phyloP scores from a whole-genome alignment of 2,888 invertebrate species.

The Acanthopleura granulata region DNA sequence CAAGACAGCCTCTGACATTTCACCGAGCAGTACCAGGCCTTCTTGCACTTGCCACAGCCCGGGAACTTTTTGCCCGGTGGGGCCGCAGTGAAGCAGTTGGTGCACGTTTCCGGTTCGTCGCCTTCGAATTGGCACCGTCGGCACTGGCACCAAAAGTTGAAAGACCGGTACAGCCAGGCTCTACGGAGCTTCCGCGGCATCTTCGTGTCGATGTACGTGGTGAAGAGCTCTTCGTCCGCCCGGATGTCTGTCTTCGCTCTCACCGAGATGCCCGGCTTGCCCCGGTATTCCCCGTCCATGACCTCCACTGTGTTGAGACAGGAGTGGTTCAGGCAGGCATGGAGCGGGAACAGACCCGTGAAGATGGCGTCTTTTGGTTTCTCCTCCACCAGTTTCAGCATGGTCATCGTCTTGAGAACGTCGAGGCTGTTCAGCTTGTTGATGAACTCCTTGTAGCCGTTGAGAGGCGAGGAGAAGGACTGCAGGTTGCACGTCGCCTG shows the following conservation, averaged over 20 bases:
- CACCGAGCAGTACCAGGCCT: slow-evolving; percentile 59
- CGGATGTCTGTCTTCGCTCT: slow-evolving; percentile 50
- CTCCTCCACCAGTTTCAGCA: slow-evolving; percentile 41
- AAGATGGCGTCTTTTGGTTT: slow-evolving; percentile 47
- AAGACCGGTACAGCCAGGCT: slow-evolving; percentile 61
- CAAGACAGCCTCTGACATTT: slow-evolving; percentile 56
- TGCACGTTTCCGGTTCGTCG: slow-evolving; percentile 49
- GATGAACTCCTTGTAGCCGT: slow-evolving; percentile 49
- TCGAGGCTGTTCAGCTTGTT: slow-evolving; percentile 35
- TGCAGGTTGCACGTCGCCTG: slow-evolving; percentile 63
- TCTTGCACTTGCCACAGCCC: slow-evolving; percentile 55
- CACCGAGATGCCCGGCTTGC: slow-evolving; percentile 50
- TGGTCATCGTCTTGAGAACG: slow-evolving; percentile 33
- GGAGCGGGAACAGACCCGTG: slow-evolving; percentile 59
- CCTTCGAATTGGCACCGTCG: slow-evolving; percentile 57
- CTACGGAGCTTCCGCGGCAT: slow-evolving; percentile 54
- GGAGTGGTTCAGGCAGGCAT: slow-evolving; percentile 61
- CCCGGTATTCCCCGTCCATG: slow-evolving; percentile 44
- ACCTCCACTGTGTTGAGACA: slow-evolving; percentile 61
- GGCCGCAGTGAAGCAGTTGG: slow-evolving; percentile 47
- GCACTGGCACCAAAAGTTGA: slow-evolving; percentile 63
- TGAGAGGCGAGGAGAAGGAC: slow-evolving; percentile 48
- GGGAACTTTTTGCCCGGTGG: slow-evolving; percentile 47
- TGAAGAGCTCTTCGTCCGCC: slow-evolving; percentile 48
- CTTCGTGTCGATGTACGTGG: slow-evolving; percentile 58